A percentile compares a stretch with the other conserved stretches of the same genome.
Conservation (phyloP, 2,797 vertebrate species). For the Chaunax sp. region DNA sequence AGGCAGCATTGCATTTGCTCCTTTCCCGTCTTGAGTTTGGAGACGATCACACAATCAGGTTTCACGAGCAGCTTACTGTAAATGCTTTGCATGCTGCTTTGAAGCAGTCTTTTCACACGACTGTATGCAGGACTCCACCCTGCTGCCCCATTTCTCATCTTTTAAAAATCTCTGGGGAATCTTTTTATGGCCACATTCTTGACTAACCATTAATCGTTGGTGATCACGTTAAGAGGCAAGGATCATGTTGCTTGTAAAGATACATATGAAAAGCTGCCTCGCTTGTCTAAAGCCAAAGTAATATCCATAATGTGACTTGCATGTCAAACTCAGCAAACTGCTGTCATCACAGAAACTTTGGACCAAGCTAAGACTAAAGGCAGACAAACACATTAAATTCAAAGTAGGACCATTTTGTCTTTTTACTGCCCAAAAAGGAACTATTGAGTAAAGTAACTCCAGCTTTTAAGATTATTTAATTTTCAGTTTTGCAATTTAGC, state of each 20-base stretch:
- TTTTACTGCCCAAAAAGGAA: background rate
- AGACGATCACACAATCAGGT: conserved; percentile 13
- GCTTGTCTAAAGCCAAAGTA: background rate
- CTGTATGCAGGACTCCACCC: conserved; percentile 54
- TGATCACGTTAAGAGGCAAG: conserved; percentile 30
- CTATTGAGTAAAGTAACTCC: background rate
- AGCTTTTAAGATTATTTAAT: background rate
- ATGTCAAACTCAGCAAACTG: conserved; percentile 9
- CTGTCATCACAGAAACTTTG: conserved; percentile 9
- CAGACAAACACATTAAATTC: too few species aligned
- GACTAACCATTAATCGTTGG: conserved; percentile 20
- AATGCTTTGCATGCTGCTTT: conserved; percentile 23
- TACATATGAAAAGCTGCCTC: conserved; percentile 7
- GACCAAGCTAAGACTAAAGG: too few species aligned
- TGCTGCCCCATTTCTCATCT: conserved; percentile 38
- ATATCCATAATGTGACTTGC: conserved; percentile 4
- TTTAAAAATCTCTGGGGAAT: conserved; percentile 37
- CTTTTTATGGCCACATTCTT: conserved; percentile 51
- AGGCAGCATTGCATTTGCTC: background rate
- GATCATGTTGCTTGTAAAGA: conserved; percentile 26
- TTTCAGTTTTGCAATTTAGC: conserved; percentile 3
- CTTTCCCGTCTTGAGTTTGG: conserved; percentile 3
- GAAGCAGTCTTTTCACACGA: conserved; percentile 53
- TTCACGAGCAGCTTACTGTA: conserved; percentile 24
- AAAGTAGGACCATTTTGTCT: background rate